Evolutionary conservation across 2,888 invertebrate species (phyloP).

Genomic region (Drosophila borborema): DNA sequence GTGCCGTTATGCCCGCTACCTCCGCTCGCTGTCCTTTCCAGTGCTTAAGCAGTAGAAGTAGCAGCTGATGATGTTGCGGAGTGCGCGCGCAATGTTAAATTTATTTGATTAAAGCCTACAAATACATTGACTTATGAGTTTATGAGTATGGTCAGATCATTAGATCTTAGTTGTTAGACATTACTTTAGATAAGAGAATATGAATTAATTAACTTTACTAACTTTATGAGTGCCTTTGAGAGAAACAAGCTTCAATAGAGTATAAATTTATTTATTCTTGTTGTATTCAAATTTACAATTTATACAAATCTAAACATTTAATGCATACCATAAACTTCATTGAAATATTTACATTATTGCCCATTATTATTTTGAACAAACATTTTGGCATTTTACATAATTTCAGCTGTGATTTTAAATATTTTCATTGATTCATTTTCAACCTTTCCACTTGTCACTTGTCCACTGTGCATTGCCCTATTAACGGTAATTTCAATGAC

Average conservation of each 20-base stretch:
- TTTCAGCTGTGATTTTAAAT: too few species aligned
- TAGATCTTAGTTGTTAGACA: neutral
- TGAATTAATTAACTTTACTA: too few species aligned
- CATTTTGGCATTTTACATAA: too few species aligned
- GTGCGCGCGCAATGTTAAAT: conserved; percentile 65
- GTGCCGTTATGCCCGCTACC: neutral
- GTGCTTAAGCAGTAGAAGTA: conserved; percentile 41
- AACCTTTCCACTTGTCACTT: neutral
- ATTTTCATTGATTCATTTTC: neutral
- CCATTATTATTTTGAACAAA: neutral
- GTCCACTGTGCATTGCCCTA: neutral
- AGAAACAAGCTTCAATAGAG: neutral
- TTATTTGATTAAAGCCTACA: conserved; percentile 49
- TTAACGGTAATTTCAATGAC: conserved; percentile 5
- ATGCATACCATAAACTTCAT: neutral
- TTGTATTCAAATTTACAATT: neutral
- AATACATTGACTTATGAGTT: conserved; percentile 17
- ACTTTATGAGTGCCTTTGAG: neutral
- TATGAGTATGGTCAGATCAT: neutral
- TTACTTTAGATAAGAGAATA: too few species aligned
- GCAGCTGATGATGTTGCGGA: conserved; percentile 66
- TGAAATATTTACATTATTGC: neutral
- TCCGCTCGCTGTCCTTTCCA: conserved; percentile 11
- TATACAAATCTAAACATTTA: neutral
- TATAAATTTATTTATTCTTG: neutral